Evolutionary conservation across 2,797 vertebrate genomes (phyloP).

Genomic region (Catharus ustulatus): DNA sequence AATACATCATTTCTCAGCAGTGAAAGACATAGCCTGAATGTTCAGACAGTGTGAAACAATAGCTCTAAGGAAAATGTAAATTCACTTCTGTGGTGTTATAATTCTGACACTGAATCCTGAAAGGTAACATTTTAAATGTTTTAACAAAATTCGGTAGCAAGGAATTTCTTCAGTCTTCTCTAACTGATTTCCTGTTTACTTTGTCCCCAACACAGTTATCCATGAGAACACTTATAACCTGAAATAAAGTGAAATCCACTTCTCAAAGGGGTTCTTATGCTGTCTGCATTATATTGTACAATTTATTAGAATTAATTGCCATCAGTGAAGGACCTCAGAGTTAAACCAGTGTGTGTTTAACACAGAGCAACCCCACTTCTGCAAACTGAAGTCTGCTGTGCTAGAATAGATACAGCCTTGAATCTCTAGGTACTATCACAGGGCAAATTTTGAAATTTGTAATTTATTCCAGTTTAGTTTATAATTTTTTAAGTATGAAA

Average conservation of each 20-base stretch:
- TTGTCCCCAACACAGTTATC: background rate
- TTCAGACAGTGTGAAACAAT: constrained; percentile 67
- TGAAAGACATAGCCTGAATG: constrained; percentile 51
- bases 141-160: constrained; percentile 10
- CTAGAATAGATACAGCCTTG: background rate
- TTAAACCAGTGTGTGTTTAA: background rate
- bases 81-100: constrained; percentile 58
- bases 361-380: background rate
- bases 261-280: background rate
- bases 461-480: background rate
- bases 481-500: background rate
- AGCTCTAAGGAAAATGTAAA: constrained; percentile 71
- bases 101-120: constrained; percentile 52
- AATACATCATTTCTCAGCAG: constrained; percentile 48
- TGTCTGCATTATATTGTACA: background rate
- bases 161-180: background rate
- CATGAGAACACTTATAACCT: background rate
- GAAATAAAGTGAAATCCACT: background rate
- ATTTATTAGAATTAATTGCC: background rate
- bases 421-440: background rate
- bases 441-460: background rate
- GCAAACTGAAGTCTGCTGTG: background rate
- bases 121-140: constrained; percentile 51
- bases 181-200: background rate
- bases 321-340: background rate